Evolutionary conservation across 2,113 vertebrate species (phyloP).

Genomic region (Hippolais icterina): DNA sequence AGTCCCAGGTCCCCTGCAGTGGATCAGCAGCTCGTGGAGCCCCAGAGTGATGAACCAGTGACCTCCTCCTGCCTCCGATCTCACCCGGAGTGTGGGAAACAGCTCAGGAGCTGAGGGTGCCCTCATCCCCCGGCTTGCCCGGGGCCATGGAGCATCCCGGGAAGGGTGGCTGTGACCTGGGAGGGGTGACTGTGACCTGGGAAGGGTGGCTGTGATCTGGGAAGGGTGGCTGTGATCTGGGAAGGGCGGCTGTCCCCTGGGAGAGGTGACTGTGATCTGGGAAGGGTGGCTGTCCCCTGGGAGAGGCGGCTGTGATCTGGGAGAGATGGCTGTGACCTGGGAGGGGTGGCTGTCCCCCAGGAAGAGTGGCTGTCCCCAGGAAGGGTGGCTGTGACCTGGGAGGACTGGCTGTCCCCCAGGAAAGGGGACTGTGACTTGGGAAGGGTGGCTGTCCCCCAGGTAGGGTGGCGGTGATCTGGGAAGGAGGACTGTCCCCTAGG

Average conservation of each 20-base stretch:
- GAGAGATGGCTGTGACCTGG: too few relatives aligned
- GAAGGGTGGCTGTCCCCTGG: too few relatives aligned
- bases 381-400: not conserved
- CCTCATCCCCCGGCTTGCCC: not conserved
- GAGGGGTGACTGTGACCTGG: not conserved
- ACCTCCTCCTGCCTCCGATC: fast-evolving
- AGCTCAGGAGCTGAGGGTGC: not conserved
- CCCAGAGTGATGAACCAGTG: fast-evolving
- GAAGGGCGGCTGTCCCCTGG: too few relatives aligned
- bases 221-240: too few relatives aligned
- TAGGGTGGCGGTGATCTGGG: too few relatives aligned
- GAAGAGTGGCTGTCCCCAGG: not conserved
- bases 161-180: too few relatives aligned
- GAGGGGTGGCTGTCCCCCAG: not conserved
- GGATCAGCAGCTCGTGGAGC: not conserved
- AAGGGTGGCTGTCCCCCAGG: not conserved
- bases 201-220: too few relatives aligned
- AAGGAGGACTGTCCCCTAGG: not conserved
- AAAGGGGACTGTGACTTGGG: too few relatives aligned
- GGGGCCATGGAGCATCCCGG: fast-evolving
- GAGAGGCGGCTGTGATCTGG: not conserved
- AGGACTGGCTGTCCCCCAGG: not conserved
- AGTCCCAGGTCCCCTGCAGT: not conserved
- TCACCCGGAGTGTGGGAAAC: not conserved
- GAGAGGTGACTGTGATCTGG: not conserved